Base-by-base conservation (phyloP, 2,888 invertebrate genomes). In the Alcis repandata region DNA sequence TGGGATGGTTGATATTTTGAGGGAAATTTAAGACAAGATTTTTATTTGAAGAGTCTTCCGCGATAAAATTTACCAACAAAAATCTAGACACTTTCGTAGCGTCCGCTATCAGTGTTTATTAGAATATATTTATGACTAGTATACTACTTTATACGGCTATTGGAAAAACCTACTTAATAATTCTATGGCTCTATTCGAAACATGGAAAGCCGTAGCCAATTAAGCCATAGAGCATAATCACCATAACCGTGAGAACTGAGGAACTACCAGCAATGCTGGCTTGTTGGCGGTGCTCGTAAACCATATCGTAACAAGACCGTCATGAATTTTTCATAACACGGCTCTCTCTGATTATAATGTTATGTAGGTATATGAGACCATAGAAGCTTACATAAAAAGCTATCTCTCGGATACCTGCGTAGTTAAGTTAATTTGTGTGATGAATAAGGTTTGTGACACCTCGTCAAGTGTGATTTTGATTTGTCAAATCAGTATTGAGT, bases 351-450 rank as follows among this genome's bases (percentile, higher is more conserved):
- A 61, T 61, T 56, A 61, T 49, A 22, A 61, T 19, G 54, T 32
- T 53, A 52, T 51, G 41, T 22, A 51, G 43, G 32, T 53, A 52
- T 51, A 49, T 22, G 59, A 52, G 32, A 11, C 49, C 51, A 41
- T 73, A 59, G 53, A 71, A 75, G 74, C 68, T 71, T 70, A 60
- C 79, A 77, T 79, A 81, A 79, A 36, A 59, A 32, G 41, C 32
- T 59, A 40, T 52, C 27, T 11, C 9, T 41, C 20, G 9, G 33
- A 51, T 36, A 33, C 33, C 13, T 17, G n/a, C 1, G 32, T 20
- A 19, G 11, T 58, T 38, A 48, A 58, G 49, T 51, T 59, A 59
- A 52, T 59, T 52, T 43, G 20, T 33, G 19, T 22, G 20, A 3
- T 38, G 40, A 49, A 32, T 38, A 57, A 46, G 4, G 20, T 20